Evolutionary conservation across 2,888 invertebrate genomes (phyloP), one percentile per base, ranked within the genome.

Genomic region (Hirtodrosophila duncani): DNA sequence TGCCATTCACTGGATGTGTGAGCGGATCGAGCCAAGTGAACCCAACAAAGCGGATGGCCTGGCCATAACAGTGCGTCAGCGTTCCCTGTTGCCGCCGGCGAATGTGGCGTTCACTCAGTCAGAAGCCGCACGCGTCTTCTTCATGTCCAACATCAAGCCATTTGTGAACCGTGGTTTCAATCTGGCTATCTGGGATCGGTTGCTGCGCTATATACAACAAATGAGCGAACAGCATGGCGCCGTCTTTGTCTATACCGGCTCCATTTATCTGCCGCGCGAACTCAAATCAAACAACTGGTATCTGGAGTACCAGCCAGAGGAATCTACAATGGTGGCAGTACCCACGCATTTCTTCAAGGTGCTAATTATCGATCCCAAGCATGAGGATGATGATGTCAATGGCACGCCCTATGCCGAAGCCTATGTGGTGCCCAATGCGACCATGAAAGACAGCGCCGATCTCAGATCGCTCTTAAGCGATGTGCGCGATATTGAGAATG

Each of bases 291-390:
- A 64, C 11, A 70, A 34, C 33, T 75, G 82, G 82, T 75, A 46
- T 21, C 13, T 75, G 34, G 80, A 75, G 5, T 75, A 52, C 27
- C 77, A 81, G 39, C 58, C 62, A 3, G 77, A 67, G 23, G 72
- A 71, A 10, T 45, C 41, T 9, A 20, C 38, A 3, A 63, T 81
- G 36, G 71, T 81, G 2, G 82, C 82, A 0, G 51, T 75, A 23
- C 82, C 75, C 3, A 81, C 75, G 5, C 75, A 75, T 18, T 75
- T 71, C 43, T 75, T 65, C 14, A 75, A 81, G 37, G 52, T 75
- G 3, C 17, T 75, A n/a, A 59, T 81, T 4, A 43, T 75, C 7
- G 82, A 75, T 45, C 42, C 64, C 1, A 62, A 50, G 26, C 34
- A 14, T 5, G 48, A 11, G 3, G 1, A 16, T 1, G 17, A n/a